Base-by-base conservation (phyloP, 1,140 invertebrate genomes). In the Cyclargus thomasi region DNA sequence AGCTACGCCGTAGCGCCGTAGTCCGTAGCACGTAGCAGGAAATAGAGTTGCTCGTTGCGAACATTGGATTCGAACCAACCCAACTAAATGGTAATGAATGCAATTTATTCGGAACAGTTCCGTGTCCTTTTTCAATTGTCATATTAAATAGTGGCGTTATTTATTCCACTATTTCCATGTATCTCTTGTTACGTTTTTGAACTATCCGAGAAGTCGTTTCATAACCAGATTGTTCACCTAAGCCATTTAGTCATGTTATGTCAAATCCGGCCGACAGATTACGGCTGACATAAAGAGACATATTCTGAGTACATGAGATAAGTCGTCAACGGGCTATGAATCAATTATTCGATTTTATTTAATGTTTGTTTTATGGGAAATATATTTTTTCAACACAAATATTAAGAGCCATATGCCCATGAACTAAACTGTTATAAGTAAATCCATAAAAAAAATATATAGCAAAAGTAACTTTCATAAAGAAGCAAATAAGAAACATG, bases 21-120 rank as follows among this genome's bases (percentile, higher is more conserved):
- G 81, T 74, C 74, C 76, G 80, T 83, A 79, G 77, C 82, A 81
- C 80, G 82, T 85, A 77, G 73, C 79, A 77, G 79, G 77, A 84
- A 85, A 86, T 82, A 75, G 78, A 86, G 80, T 83, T 79, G 79
- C 81, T 82, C 64, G 64, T 66, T 57, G 64, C 64, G 53, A 72
- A 70, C 68, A 73, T 72, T 80, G 75, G 75, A 80, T 75, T 82
- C 75, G 73, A 82, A 79, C 79, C 78, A 80, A 80, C 73, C 77
- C 69, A 66, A 73, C 76, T 76, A 79, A 85, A 80, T 80, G 77
- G 69, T 85, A 85, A 85, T 80, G 73, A 79, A 74, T 75, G 73
- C 70, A 73, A 79, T 82, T 79, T 81, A 77, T 77, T 77, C 74
- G 55, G 17, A 35, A 57, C 11, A 57, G 55, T 35, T 65, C 53